Base-by-base conservation (phyloP, 1,140 invertebrate genomes). In the Drosophila pseudoobscura region DNA sequence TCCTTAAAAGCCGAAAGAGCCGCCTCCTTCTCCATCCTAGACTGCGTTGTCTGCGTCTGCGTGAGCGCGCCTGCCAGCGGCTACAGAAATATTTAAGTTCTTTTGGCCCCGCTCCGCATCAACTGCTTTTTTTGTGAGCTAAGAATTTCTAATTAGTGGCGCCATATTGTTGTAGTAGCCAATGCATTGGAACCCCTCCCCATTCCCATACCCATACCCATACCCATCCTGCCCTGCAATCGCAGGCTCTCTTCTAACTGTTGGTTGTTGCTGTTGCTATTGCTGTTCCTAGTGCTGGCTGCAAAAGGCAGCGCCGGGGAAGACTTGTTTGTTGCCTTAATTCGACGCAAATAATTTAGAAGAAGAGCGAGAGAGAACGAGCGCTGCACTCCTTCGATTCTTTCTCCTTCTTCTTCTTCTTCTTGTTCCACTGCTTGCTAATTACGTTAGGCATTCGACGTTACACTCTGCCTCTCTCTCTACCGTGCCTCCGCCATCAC, bases 131-230 rank as follows among this genome's bases (percentile, higher is more conserved):
- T 84, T 83, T 83, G 71, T 76, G 76, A 74, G 75, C 82, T 80
- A 75, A 87, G 82, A 87, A 87, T 87, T 87, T 87, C 78, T 87
- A 87, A 87, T 87, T 87, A 88, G 83, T 87, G 83, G 83, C 83
- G 83, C 83, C 83, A 87, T 88, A 87, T 87, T 87, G 83, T 75
- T 75, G 74, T 64, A 75, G 45, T 59, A 52, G 73, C 72, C 80
- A 73, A 84, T 80, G 62, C 65, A 54, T 53, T 53, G 39, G 35
- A 39, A 39, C 56, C 56, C 5, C 8, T 55, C 20, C 29, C 29
- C 3, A n/a, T 43, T 4, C 8, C 62, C 53, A 44, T 41, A 29
- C 55, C 20, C 11, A n/a, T n/a, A n/a, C 29, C 29, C 3, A 1
- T 41, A 17, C 35, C 26, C 31, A 43, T 44, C 44, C 49, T 66